These are phyloP conservation scores for Trichosurus vulpecula DNA, from an alignment of 2,797 vertebrate species.

Conservation along the genomic window DNA sequence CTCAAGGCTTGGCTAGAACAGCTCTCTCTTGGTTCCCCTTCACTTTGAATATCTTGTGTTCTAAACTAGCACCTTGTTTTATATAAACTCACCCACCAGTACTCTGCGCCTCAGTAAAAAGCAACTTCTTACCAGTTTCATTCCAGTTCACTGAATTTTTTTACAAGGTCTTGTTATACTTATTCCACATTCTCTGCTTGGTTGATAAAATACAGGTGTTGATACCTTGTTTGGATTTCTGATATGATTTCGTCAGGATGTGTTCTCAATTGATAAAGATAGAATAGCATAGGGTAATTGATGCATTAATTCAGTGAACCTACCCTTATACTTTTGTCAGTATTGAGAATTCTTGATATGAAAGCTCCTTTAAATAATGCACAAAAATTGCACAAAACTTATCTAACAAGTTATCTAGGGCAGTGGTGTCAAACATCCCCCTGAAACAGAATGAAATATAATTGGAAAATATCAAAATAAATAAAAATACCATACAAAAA, in stretches of 20 bases:
- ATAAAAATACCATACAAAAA: not conserved
- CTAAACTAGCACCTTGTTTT: not conserved
- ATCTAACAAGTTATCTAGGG: not conserved
- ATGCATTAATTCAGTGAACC: not conserved
- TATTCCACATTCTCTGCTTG: not conserved
- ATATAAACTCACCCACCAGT: not conserved
- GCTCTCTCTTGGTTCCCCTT: not conserved
- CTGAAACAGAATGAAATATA: not conserved
- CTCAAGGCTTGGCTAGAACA: not conserved
- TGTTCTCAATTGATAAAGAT: not conserved
- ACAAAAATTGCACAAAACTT: not conserved
- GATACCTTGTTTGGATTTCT: not conserved
- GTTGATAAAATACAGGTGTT: not conserved
- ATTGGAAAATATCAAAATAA: not conserved
- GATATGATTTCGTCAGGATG: not conserved
- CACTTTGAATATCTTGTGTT: not conserved
- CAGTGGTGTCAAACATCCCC: not conserved
- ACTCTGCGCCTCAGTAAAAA: not conserved
- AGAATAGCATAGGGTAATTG: not conserved
- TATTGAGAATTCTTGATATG: not conserved
- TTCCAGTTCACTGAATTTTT: not conserved
- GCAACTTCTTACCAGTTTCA: not conserved
- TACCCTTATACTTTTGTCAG: not conserved
- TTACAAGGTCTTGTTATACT: not conserved
- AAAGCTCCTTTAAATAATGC: not conserved